Evolutionary conservation across 2,113 vertebrate genomes (phyloP).

Genomic region (Albula glossodonta): DNA sequence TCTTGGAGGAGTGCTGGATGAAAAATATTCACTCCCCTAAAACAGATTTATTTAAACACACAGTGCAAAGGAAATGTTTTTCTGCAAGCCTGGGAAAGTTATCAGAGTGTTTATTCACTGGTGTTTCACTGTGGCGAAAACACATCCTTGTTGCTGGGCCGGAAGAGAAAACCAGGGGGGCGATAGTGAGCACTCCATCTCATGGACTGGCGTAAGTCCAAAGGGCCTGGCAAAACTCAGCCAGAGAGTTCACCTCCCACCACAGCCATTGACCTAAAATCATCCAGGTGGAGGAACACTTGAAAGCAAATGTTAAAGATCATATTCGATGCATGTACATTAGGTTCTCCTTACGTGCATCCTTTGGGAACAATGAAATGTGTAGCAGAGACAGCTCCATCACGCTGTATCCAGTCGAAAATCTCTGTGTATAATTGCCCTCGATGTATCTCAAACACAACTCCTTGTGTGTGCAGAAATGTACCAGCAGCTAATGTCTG

Average conservation of each 20-base stretch:
- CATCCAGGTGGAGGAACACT: background rate
- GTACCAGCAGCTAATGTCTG: background rate
- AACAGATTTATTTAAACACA: background rate
- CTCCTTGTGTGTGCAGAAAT: background rate
- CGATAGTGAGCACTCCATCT: background rate
- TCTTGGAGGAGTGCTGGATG: background rate
- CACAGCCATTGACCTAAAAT: background rate
- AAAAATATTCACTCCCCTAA: background rate
- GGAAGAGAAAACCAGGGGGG: background rate
- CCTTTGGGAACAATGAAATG: background rate
- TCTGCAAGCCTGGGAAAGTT: background rate
- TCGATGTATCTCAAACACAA: conserved; percentile 17
- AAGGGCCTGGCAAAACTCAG: background rate
- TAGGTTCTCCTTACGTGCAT: background rate
- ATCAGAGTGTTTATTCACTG: background rate
- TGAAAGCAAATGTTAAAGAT: background rate
- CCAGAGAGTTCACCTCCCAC: background rate
- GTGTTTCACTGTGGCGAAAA: background rate
- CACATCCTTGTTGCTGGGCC: too few species aligned
- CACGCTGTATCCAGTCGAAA: background rate
- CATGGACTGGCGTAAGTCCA: background rate
- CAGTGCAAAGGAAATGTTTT: background rate
- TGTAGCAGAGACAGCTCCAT: conserved; percentile 1
- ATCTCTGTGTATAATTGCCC: background rate
- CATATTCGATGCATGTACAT: too few species aligned